Evolutionary conservation across 1,140 invertebrate species (phyloP).

Genomic region (Hylaeus anthracinus): DNA sequence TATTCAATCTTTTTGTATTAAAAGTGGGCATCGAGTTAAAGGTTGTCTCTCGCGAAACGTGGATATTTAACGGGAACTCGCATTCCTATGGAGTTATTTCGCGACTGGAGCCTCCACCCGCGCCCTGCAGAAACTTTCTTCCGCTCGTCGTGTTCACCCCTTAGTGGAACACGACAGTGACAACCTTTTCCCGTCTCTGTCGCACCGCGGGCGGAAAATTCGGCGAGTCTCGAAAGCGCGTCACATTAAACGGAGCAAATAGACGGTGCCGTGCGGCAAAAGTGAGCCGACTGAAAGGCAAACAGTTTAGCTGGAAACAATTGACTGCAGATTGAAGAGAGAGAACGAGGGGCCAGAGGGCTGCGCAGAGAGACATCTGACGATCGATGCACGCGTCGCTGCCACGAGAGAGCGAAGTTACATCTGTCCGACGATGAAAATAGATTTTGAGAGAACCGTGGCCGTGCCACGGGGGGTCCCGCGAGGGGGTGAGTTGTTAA

Average conservation of each 20-base stretch:
- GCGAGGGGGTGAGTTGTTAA: slow-evolving; percentile 55
- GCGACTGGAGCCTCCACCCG: neutral
- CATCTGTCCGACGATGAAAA: slow-evolving; percentile 76
- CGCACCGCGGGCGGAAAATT: slow-evolving; percentile 58
- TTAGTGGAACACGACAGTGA: slow-evolving; percentile 4
- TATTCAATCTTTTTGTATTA: too few relatives aligned
- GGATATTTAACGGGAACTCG: neutral
- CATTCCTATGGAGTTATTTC: neutral
- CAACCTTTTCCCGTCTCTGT: neutral
- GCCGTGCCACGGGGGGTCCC: slow-evolving; percentile 46
- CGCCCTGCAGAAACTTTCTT: slow-evolving; percentile 1
- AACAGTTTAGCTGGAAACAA: slow-evolving; percentile 82
- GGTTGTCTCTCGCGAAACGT: neutral
- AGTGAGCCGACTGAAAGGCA: slow-evolving; percentile 80
- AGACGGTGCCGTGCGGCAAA: slow-evolving; percentile 75
- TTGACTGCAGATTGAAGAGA: slow-evolving; percentile 81
- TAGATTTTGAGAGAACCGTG: slow-evolving; percentile 72
- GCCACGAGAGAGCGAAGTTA: slow-evolving; percentile 70
- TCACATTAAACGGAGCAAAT: slow-evolving; percentile 78
- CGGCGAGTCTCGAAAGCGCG: slow-evolving; percentile 69
- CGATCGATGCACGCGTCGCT: slow-evolving; percentile 77
- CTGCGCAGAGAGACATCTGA: slow-evolving; percentile 68
- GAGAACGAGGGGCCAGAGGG: slow-evolving; percentile 57
- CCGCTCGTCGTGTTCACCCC: slow-evolving; percentile 13
- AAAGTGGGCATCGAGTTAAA: too few relatives aligned